These are phyloP conservation scores for Subacronicta megacephala DNA, from an alignment of 2,888 invertebrate species.

Conservation along the genomic window DNA sequence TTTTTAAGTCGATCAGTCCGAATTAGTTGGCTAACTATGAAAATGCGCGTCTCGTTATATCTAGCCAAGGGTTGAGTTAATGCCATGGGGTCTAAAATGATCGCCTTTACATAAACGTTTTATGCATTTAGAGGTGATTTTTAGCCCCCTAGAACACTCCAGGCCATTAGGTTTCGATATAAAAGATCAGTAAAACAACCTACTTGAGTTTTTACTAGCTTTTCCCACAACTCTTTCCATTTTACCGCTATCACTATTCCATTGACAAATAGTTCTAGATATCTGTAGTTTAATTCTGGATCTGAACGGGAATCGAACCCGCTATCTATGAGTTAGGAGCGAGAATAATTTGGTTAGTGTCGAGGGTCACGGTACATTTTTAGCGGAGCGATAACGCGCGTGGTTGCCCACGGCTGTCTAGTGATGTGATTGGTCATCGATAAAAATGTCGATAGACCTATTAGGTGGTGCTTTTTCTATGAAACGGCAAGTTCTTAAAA, in stretches of 20 bases:
- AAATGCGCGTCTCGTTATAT: too few relatives aligned
- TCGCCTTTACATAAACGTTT: too few relatives aligned
- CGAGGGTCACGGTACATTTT: conserved; percentile 85
- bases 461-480: too few relatives aligned
- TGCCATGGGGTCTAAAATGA: too few relatives aligned
- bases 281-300: conserved; percentile 58
- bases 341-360: conserved; percentile 85
- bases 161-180: background rate
- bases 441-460: conserved; percentile 22
- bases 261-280: conserved; percentile 56
- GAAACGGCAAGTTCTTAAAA: too few relatives aligned
- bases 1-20: too few relatives aligned
- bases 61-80: too few relatives aligned
- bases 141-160: too few relatives aligned
- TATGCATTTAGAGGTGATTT: too few relatives aligned
- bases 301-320: conserved; percentile 70
- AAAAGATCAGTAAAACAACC: background rate
- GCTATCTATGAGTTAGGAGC: conserved; percentile 70
- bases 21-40: too few relatives aligned
- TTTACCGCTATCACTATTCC: conserved; percentile 36
- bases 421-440: conserved; percentile 60
- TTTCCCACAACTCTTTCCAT: conserved; percentile 16
- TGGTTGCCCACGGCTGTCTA: conserved; percentile 83
- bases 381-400: conserved; percentile 84
- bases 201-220: background rate